Base-by-base conservation (phyloP, 2,888 invertebrate species). In the Nemotelus pantherinus region DNA sequence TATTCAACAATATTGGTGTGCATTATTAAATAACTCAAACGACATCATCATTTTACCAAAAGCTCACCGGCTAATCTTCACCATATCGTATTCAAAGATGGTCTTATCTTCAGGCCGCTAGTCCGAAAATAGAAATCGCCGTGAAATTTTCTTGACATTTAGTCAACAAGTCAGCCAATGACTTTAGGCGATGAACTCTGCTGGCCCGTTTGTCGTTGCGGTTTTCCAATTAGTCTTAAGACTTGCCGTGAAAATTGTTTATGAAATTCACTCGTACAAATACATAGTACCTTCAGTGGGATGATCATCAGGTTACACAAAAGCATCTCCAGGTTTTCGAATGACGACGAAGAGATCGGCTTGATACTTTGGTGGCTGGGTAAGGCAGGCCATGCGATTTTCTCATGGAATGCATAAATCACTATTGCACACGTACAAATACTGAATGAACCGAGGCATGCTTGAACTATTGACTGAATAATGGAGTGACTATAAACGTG, bases 121-220 rank as follows among this genome's bases (percentile, higher is more conserved):
- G 25, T 25, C 70, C 70, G 55, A 72, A 55, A 72, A 58, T 60
- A 60, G 60, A 58, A 60, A 60, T 72, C 58, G 25, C n/a, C 72
- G 60, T 58, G 58, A 72, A 60, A 72, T 72, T 72, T 72, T 72
- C 72, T 48, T 60, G 72, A 72, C 72, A 60, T 58, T 72, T 70
- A 53, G 10, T 43, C n/a, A 41, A 53, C 25, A 53, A 43, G 4
- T 45, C 67, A 67, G 43, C 44, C 50, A 53, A 2, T 6, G 53
- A 10, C 55, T 50, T 10, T 39, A 60, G 72, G n/a, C 72, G 58
- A 53, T 70, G 47, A 70, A 55, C 70, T 70, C 70, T 48, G 67
- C 25, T 57, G 57, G 57, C 57, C 57, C 7, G 53, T 65, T 10
- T 65, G 4, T 45, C 41, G 55, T 25, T 25, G 48, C 55, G 70